A percentile compares a stretch with the other conserved stretches of the same genome.
These are phyloP conservation scores for Chamaedrilus cognettii DNA, from an alignment of 2,888 invertebrate species.

Conservation along the genomic window DNA sequence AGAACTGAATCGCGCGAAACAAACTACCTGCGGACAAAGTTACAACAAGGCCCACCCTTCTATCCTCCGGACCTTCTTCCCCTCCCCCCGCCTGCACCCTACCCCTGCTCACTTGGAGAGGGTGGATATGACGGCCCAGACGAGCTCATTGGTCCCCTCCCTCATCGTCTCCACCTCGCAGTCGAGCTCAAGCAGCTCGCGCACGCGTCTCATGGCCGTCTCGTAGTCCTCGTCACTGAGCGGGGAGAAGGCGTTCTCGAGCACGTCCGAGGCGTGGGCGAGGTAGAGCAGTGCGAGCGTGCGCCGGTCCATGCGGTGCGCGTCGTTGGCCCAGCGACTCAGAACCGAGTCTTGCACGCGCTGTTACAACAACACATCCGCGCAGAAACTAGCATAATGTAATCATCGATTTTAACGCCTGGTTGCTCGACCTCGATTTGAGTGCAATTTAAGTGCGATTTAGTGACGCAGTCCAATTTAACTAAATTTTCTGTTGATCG, in stretches of 20 bases:
- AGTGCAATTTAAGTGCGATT: too few relatives aligned
- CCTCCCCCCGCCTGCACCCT: background rate
- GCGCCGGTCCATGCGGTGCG: slow-evolving; percentile 95
- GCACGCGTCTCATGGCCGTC: slow-evolving; percentile 94
- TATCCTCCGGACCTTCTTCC: too few relatives aligned
- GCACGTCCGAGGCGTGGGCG: slow-evolving; percentile 97
- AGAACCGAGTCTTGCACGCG: slow-evolving; percentile 96
- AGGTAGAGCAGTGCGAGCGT: slow-evolving; percentile 90
- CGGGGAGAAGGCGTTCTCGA: slow-evolving; percentile 99
- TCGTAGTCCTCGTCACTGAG: slow-evolving; percentile 95
- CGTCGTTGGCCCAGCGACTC: slow-evolving; percentile 92
- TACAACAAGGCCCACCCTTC: too few relatives aligned
- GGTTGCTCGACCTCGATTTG: too few relatives aligned
- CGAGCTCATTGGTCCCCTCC: slow-evolving; percentile 71
- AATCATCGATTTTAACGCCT: too few relatives aligned
- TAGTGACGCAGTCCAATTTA: too few relatives aligned
- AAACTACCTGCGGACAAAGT: too few relatives aligned
- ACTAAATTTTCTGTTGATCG: too few relatives aligned
- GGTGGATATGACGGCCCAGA: slow-evolving; percentile 99
- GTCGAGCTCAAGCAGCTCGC: slow-evolving; percentile 94
- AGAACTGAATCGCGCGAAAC: too few relatives aligned
- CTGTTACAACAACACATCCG: too few relatives aligned
- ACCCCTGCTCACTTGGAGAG: slow-evolving; percentile 78
- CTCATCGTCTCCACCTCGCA: slow-evolving; percentile 95
- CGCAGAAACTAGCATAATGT: too few relatives aligned